Percentiles rank a stretch among this genome's conserved stretches.
phyloP scores from a whole-genome alignment of 2,797 vertebrate species.

The Amphiprion clarkii region DNA sequence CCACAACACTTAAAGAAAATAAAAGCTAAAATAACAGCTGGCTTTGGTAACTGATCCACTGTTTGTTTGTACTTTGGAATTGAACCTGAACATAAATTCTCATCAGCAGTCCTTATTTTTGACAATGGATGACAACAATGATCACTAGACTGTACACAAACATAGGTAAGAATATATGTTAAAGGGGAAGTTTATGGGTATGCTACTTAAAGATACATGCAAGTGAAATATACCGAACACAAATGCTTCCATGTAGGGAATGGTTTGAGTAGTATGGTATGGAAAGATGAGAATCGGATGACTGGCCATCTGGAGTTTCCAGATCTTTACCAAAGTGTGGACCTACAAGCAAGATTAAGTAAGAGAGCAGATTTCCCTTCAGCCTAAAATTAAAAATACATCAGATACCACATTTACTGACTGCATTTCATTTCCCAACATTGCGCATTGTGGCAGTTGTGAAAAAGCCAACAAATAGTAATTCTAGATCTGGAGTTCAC shows the following conservation, averaged over 20 bases:
- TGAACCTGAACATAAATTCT: constrained; percentile 9
- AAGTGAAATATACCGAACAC: constrained; percentile 5
- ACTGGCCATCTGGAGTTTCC: not conserved
- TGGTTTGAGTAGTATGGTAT: not conserved
- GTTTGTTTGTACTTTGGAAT: constrained; percentile 27
- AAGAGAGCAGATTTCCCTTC: too few relatives aligned
- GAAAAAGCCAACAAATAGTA: not conserved
- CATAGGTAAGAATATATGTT: not conserved
- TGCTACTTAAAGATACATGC: not conserved
- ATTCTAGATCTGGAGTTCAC: not conserved
- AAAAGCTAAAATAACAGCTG: constrained; percentile 18
- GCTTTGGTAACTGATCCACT: constrained; percentile 6
- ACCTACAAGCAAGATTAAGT: too few relatives aligned
- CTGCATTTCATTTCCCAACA: not conserved
- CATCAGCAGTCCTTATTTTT: not conserved
- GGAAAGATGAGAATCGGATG: not conserved
- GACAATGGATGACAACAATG: not conserved
- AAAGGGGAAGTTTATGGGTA: not conserved
- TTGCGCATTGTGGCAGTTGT: too few relatives aligned
- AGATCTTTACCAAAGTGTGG: not conserved
- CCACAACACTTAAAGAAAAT: constrained; percentile 4
- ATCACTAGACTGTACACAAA: not conserved
- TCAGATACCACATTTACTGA: not conserved
- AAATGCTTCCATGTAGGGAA: not conserved
- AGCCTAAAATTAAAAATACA: not conserved